phyloP scores from a whole-genome alignment of 2,888 invertebrate species.

The Panzeria rudis region DNA sequence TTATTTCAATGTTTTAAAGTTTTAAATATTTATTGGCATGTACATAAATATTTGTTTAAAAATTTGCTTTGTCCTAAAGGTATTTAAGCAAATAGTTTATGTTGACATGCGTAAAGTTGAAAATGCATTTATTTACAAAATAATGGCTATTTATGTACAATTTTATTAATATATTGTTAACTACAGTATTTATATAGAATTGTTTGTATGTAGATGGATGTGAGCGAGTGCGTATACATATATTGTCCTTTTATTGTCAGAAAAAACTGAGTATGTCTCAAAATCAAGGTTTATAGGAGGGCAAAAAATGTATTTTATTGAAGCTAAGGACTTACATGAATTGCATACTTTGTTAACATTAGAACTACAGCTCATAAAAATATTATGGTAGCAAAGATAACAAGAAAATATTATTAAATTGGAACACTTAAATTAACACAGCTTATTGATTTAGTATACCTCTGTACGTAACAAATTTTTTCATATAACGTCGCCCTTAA shows the following conservation, averaged over 20 bases:
- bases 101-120: slow-evolving; percentile 69
- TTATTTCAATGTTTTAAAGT: slow-evolving; percentile 40
- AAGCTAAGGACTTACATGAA: too few relatives aligned
- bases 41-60: slow-evolving; percentile 36
- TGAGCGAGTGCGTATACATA: slow-evolving; percentile 8
- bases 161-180: slow-evolving; percentile 64
- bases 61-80: slow-evolving; percentile 70
- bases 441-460: too few relatives aligned
- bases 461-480: too few relatives aligned
- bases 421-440: too few relatives aligned
- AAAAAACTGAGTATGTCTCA: too few relatives aligned
- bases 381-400: too few relatives aligned
- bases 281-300: too few relatives aligned
- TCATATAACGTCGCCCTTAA: too few relatives aligned
- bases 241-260: not conserved
- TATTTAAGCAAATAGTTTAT: slow-evolving; percentile 72
- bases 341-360: too few relatives aligned
- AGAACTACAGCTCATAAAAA: too few relatives aligned
- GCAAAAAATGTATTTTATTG: too few relatives aligned
- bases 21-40: slow-evolving; percentile 45
- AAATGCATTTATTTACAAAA: slow-evolving; percentile 64
- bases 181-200: slow-evolving; percentile 27
- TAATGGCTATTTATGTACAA: slow-evolving; percentile 48
- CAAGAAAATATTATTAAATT: too few relatives aligned
- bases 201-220: not conserved